Percentiles rank a stretch among this genome's conserved stretches.
Conservation (phyloP, 2,888 invertebrate species). For the Drosophila suboccidentalis region DNA sequence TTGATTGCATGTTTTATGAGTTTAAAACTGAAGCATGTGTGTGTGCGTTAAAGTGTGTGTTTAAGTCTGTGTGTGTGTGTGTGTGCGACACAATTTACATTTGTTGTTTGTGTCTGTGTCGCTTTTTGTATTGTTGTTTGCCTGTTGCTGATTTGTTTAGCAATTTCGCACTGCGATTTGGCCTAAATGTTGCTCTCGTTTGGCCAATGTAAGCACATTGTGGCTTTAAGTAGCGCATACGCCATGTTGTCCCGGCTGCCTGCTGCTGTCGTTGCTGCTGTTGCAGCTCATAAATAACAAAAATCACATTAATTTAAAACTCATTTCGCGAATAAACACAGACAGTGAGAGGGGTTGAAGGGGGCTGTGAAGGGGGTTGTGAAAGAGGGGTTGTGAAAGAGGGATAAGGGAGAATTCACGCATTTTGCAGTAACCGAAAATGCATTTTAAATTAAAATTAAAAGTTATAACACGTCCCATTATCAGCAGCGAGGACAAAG, state of each 20-base stretch:
- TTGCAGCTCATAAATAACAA: conserved; percentile 80
- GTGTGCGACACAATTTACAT: conserved; percentile 49
- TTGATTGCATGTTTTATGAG: conserved; percentile 79
- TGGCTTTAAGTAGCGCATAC: conserved; percentile 69
- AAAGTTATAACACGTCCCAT: conserved; percentile 69
- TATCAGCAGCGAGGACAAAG: conserved; percentile 61
- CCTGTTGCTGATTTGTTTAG: conserved; percentile 55
- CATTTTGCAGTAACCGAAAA: conserved; percentile 51
- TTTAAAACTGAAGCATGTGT: conserved; percentile 36
- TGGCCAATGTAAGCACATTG: conserved; percentile 7
- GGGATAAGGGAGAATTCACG: conserved; percentile 1
- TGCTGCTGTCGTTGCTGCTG: conserved; percentile 6
- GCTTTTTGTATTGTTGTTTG: conserved; percentile 46
- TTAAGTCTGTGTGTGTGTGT: conserved; percentile 5
- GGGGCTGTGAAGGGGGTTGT: no score
- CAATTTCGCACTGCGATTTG: conserved; percentile 27
- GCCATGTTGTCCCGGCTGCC: conserved; percentile 31
- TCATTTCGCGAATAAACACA: conserved; percentile 72
- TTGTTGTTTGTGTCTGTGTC: conserved; percentile 27
- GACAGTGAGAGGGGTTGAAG: conserved; percentile 18
- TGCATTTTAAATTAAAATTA: conserved; percentile 81
- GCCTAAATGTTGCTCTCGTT: conserved; percentile 35
- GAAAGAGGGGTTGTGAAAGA: no score
- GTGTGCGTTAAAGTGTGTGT: conserved; percentile 3
- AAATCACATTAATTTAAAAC: conserved; percentile 83